Conservation (phyloP, 2,888 invertebrate species). For the Chloroclysta siterata region DNA sequence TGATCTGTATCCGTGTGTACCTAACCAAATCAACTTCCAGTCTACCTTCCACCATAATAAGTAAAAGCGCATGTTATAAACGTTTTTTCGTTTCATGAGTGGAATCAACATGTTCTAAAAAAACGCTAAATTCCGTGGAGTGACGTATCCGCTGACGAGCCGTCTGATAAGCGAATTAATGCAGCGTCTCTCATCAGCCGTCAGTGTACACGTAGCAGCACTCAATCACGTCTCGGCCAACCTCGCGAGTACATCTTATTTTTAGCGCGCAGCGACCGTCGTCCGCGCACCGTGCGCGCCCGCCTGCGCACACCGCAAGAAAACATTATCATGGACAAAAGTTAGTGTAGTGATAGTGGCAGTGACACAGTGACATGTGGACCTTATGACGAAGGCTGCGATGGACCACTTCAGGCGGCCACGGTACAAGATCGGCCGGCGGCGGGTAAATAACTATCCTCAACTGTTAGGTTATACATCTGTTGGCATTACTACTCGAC, state of each 20-base stretch:
- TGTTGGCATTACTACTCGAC: slow-evolving; percentile 11
- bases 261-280: slow-evolving; percentile 73
- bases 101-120: not conserved
- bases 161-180: slow-evolving; percentile 20
- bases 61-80: no score
- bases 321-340: slow-evolving; percentile 39
- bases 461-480: slow-evolving; percentile 53
- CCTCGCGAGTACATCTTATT: slow-evolving; percentile 60
- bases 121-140: slow-evolving; percentile 3
- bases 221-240: slow-evolving; percentile 39
- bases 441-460: slow-evolving; percentile 58
- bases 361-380: slow-evolving; percentile 66
- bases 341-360: slow-evolving; percentile 49
- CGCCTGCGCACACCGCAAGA: slow-evolving; percentile 44
- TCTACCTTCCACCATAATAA: not conserved
- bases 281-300: slow-evolving; percentile 47
- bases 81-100: not conserved
- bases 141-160: slow-evolving; percentile 10
- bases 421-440: slow-evolving; percentile 62
- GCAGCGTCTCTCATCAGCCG: slow-evolving; percentile 29
- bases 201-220: slow-evolving; percentile 42
- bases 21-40: no score
- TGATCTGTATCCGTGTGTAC: no score
- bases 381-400: slow-evolving; percentile 76
- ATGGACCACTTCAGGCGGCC: slow-evolving; percentile 76